These are phyloP conservation scores for Characodon lateralis DNA, from an alignment of 2,797 vertebrate genomes.

Conservation along the genomic window DNA sequence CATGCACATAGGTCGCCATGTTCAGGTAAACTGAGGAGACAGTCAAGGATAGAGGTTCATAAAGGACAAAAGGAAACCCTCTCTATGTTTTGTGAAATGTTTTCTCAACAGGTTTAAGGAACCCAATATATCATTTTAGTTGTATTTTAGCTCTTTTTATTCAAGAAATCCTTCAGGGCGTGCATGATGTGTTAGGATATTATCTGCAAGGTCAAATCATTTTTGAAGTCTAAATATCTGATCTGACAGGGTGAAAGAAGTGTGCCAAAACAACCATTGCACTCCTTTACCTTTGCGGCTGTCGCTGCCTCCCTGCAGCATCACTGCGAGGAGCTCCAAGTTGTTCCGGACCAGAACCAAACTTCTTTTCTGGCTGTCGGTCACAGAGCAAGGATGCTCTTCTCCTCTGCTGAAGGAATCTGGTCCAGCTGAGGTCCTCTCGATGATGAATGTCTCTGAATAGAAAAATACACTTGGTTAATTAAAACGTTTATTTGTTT, in stretches of 20 bases:
- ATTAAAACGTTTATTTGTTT: neutral
- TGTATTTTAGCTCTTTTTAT: neutral
- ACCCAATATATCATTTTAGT: neutral
- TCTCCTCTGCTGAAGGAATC: slow-evolving; percentile 7
- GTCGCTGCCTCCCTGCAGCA: slow-evolving; percentile 62
- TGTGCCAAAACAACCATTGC: neutral
- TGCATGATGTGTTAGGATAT: neutral
- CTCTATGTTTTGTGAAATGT: neutral
- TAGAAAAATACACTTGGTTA: neutral
- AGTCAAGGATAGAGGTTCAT: slow-evolving; percentile 11
- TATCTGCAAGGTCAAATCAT: neutral
- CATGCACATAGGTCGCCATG: slow-evolving; percentile 67
- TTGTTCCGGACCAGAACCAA: slow-evolving; percentile 38
- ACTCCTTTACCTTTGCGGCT: slow-evolving; percentile 58
- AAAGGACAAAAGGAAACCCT: neutral
- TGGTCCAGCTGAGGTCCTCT: accelerated
- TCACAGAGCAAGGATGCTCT: slow-evolving; percentile 40
- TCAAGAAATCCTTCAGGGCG: neutral
- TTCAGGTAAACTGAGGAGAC: slow-evolving; percentile 64
- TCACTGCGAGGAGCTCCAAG: slow-evolving; percentile 72
- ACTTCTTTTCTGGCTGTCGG: slow-evolving; percentile 60
- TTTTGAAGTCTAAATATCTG: neutral
- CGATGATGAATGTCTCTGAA: slow-evolving; percentile 46
- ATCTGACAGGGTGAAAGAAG: neutral
- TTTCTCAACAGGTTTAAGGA: neutral